Conservation (phyloP, 1,140 invertebrate species). For the Drepana arcuata region DNA sequence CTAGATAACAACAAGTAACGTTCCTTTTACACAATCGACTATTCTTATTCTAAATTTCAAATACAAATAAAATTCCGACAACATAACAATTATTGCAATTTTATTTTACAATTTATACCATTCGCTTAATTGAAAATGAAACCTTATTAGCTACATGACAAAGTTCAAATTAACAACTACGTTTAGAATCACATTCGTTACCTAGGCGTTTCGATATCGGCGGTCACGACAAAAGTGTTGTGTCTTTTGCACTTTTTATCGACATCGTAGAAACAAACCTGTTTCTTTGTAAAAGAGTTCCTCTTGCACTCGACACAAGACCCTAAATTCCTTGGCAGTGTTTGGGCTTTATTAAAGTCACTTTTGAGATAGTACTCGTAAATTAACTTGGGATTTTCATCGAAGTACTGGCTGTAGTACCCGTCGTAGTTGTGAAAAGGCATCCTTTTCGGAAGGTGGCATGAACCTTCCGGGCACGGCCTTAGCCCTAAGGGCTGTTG, state of each 20-base stretch:
- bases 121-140: too few species aligned
- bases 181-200: too few species aligned
- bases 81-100: too few species aligned
- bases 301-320: conserved; percentile 41
- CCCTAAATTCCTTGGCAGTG: conserved; percentile 51
- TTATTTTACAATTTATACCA: too few species aligned
- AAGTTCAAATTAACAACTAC: too few species aligned
- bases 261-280: conserved; percentile 48
- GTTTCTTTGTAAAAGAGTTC: conserved; percentile 36
- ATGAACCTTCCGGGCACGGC: conserved; percentile 45
- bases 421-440: conserved; percentile 43
- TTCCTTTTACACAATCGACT: too few species aligned
- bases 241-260: conserved; percentile 18
- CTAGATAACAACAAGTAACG: too few species aligned
- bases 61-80: too few species aligned
- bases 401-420: conserved; percentile 56
- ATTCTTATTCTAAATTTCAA: too few species aligned
- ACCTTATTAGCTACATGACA: too few species aligned
- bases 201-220: conserved; percentile 48
- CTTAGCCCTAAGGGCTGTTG: conserved; percentile 36
- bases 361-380: conserved; percentile 61
- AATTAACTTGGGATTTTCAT: conserved; percentile 45
- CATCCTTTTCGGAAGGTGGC: conserved; percentile 32
- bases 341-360: conserved; percentile 44
- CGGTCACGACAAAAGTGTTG: conserved; percentile 40